Percentiles rank a stretch among this genome's conserved stretches.
phyloP scores from a whole-genome alignment of 2,113 vertebrate genomes.

The Pterocles burchelli region DNA sequence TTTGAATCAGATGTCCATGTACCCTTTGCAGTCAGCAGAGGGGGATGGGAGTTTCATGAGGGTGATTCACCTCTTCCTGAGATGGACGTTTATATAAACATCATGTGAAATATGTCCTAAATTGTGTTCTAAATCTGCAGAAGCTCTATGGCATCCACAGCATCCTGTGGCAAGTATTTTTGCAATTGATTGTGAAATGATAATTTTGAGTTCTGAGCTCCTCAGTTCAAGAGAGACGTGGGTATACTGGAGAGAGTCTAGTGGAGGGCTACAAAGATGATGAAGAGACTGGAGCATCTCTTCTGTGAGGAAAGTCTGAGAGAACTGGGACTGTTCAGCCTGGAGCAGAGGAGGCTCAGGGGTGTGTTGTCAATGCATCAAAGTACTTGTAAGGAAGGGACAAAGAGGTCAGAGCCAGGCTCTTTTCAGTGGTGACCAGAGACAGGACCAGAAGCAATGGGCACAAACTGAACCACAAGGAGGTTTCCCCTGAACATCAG shows the following conservation, averaged over 20 bases:
- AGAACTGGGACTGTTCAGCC: not conserved
- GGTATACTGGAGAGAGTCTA: not conserved
- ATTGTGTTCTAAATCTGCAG: not conserved
- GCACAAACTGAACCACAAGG: not conserved
- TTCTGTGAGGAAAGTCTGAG: not conserved
- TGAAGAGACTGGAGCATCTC: not conserved
- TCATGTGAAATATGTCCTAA: not conserved
- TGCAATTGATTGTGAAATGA: not conserved
- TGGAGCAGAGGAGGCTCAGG: not conserved
- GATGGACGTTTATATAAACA: not conserved
- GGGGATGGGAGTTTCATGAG: not conserved
- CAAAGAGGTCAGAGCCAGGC: not conserved
- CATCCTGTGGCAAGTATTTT: not conserved
- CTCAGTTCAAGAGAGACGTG: not conserved
- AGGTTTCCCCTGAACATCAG: not conserved
- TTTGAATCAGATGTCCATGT: not conserved
- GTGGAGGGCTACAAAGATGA: not conserved
- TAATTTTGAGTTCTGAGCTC: not conserved
- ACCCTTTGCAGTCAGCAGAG: not conserved
- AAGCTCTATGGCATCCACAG: not conserved
- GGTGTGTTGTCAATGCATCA: not conserved
- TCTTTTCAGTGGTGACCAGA: not conserved
- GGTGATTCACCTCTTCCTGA: not conserved
- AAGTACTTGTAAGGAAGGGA: not conserved
- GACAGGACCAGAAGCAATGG: not conserved